Base-by-base conservation (phyloP, 2,888 invertebrate genomes). In the Cylloceria caligata region DNA sequence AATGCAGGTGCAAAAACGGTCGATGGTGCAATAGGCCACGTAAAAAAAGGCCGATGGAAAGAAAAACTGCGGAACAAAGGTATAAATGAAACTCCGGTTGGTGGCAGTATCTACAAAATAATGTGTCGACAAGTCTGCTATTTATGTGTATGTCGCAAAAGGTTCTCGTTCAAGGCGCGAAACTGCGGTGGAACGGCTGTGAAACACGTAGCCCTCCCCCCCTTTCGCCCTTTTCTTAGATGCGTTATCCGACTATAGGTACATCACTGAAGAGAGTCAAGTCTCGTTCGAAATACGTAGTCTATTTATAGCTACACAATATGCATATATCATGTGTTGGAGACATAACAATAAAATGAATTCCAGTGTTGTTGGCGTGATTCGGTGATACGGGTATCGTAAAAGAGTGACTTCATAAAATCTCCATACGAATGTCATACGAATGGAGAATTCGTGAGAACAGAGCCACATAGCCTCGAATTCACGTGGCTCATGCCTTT, bases 401-500 rank as follows among this genome's bases (percentile, higher is more conserved):
- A 34, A 16, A 34, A 49, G 16, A 60, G 60, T 5, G 62, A 39
- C 39, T 45, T 36, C 55, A 80, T 67, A 39, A 62, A 80, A 68
- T 73, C 60, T 73, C 36, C 72, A 80, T 80, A 42, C 73, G 68
- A 80, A 80, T 80, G 55, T 57, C 67, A 62, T 49, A 49, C 16
- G 45, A 30, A 36, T 42, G 52, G 45, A 42, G 60, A 49, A 45
- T 69, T 64, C 45, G 45, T 39, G 65, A n/a, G 27, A 5, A 65
- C 42, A 47, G 7, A 27, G 24, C 27, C 24, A 6, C n/a, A 9
- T 7, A 27, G 27, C 24, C 13, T 55, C 69, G 42, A 69, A 52
- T 39, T 52, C 68, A 39, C 36, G 13, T 30, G 34, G 34, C 11
- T 49, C 67, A 30, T 7, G 21, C 27, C 13, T 68, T 68, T 42